Conservation (phyloP, 2,797 vertebrate species). For the Falco columbarius region DNA sequence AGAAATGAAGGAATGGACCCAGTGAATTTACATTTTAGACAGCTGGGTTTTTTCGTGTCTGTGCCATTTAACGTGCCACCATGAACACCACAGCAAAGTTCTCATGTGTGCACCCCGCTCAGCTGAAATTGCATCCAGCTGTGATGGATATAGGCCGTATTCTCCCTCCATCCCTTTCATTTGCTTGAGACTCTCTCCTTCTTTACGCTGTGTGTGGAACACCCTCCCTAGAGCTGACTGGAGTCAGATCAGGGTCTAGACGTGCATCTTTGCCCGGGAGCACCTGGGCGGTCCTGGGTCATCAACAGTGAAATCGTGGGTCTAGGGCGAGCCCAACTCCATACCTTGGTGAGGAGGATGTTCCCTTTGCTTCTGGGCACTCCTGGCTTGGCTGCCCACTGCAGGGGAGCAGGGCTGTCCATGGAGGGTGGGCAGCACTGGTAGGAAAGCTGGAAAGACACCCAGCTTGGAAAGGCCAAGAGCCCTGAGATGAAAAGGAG, state of each 20-base stretch:
- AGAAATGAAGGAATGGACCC: conserved; percentile 48
- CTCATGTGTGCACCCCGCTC: background rate
- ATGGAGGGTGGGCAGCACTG: background rate
- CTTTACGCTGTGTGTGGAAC: fast-evolving
- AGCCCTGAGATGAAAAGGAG: background rate
- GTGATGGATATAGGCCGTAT: background rate
- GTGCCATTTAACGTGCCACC: background rate
- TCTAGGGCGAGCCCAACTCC: background rate
- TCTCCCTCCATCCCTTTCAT: background rate
- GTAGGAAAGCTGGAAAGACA: background rate
- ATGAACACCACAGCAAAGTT: background rate
- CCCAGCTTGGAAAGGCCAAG: background rate
- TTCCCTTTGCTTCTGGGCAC: background rate
- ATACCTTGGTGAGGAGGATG: background rate
- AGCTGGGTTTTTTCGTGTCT: background rate
- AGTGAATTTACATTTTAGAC: conserved; percentile 23
- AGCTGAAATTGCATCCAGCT: conserved; percentile 36
- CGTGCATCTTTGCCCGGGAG: background rate
- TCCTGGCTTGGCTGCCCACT: background rate
- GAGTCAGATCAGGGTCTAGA: background rate
- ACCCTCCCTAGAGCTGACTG: background rate
- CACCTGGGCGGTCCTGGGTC: background rate
- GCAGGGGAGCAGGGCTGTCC: background rate
- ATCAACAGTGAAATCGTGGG: background rate
- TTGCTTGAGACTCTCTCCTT: background rate